A percentile compares a stretch with the other conserved stretches of the same genome.
These are phyloP conservation scores for Ormyrus labotus DNA, from an alignment of 2,888 invertebrate species.

Conservation along the genomic window DNA sequence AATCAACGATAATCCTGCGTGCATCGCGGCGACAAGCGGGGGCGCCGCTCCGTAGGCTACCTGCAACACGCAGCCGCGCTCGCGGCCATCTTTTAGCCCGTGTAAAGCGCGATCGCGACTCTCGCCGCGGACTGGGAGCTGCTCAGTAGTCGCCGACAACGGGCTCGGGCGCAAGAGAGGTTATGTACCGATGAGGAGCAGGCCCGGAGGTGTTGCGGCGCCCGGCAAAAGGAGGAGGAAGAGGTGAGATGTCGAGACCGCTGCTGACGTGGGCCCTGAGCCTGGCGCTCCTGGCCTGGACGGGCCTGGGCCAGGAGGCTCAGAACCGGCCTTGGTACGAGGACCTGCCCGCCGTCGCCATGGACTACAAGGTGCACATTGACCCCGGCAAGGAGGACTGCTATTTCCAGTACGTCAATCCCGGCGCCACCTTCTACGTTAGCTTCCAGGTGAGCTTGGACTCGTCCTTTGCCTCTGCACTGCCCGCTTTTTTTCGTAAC, in stretches of 20 bases:
- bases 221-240: conserved; percentile 11
- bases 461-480: not conserved
- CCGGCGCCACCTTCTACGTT: conserved; percentile 94
- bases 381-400: conserved; percentile 97
- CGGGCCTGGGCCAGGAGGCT: conserved; percentile 62
- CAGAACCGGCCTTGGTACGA: conserved; percentile 88
- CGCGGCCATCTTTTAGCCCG: too few relatives aligned
- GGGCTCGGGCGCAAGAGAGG: conserved; percentile 15
- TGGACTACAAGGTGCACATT: conserved; percentile 97
- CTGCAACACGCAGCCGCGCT: too few relatives aligned
- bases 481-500: not conserved
- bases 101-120: too few relatives aligned
- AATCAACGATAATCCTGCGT: too few relatives aligned
- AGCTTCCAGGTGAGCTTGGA: conserved; percentile 88
- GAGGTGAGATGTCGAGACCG: conserved; percentile 60
- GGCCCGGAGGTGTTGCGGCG: not conserved
- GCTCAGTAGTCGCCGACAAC: too few relatives aligned
- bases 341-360: conserved; percentile 91
- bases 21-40: too few relatives aligned
- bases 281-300: conserved; percentile 61
- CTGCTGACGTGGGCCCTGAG: conserved; percentile 57
- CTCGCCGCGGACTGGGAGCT: too few relatives aligned
- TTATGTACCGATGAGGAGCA: conserved; percentile 44
- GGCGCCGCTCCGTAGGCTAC: too few relatives aligned
- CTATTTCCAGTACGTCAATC: conserved; percentile 95